Evolutionary conservation across 2,797 vertebrate species (phyloP), one percentile per base, ranked within the genome.

Genomic region (Acrossocheilus fasciatus): DNA sequence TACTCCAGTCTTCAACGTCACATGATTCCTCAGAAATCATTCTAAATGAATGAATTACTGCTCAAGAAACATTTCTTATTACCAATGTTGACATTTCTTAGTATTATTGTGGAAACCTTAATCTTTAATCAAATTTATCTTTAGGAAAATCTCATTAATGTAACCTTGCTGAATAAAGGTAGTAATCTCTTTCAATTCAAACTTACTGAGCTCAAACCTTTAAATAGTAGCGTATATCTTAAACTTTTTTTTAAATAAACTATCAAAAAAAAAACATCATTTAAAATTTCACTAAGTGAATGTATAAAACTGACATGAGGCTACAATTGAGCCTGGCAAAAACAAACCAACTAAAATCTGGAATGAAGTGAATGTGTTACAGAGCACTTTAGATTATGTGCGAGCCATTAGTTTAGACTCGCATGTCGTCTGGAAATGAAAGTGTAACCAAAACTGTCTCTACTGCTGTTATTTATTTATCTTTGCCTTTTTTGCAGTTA

Each of bases 331-430:
- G 64, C 18, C 15, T 34, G 26, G 14, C 64, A 68, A 36, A 68
- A 68, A 39, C 66, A 9, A 69, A 18, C 34, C 66, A 69, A 69
- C 8, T 69, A 18, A 69, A 69, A 39, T 69, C 34, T 39, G 66
- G 17, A 69, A 18, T 20, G 17, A 36, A 39, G 34, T 18, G 17
- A 69, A 69, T 39, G 30, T 68, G 34, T 39, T 6, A 20, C 34
- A 69, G 34, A 69, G 66, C 34, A 69, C 34, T 36, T 68, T 69
- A 69, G 66, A 7, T 36, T 69, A 69, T 69, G 34, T 69, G 66
- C 7, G 1, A 36, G 30, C 7, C 30, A 36, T 17, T 68, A 36
- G 64, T 68, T 68, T 68, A 68, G 17, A 36, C 66, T 69, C 34
- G 8, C 7, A 39, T 39, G 66, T 69, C 8, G 8, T 69, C 66